Evolutionary conservation across 2,797 vertebrate genomes (phyloP).

Genomic region (Pseudochaenichthys georgianus): DNA sequence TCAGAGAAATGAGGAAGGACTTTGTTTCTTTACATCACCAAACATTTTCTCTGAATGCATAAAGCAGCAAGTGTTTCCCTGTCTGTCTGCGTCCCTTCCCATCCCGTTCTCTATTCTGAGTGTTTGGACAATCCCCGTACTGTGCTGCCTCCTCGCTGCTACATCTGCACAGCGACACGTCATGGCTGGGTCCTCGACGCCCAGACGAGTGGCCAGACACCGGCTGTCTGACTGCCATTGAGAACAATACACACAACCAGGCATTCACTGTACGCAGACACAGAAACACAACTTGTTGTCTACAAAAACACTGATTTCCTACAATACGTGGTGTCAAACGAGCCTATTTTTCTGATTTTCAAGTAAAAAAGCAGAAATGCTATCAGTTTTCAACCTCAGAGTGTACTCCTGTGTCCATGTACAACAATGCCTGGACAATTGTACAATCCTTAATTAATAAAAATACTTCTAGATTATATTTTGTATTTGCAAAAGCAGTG

Average conservation of each 20-base stretch:
- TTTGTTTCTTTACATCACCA: conserved; percentile 21
- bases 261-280: conserved; percentile 59
- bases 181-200: conserved; percentile 44
- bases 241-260: conserved; percentile 72
- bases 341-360: background rate
- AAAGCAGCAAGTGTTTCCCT: conserved; percentile 53
- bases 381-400: background rate
- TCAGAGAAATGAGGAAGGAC: conserved; percentile 31
- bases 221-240: conserved; percentile 66
- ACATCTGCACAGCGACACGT: conserved; percentile 62
- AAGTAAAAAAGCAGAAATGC: background rate
- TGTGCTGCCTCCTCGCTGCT: conserved; percentile 49
- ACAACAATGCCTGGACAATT: background rate
- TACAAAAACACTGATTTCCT: background rate
- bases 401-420: background rate
- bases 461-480: background rate
- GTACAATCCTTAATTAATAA: background rate
- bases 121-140: conserved; percentile 52
- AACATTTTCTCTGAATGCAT: conserved; percentile 41
- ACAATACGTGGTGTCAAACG: background rate
- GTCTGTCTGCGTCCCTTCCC: conserved; percentile 57
- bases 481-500: conserved; percentile 9
- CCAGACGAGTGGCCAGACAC: conserved; percentile 75
- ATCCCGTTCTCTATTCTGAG: conserved; percentile 49
- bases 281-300: conserved; percentile 22